phyloP scores from a whole-genome alignment of 1,140 invertebrate genomes.

The Drosophila orena region DNA sequence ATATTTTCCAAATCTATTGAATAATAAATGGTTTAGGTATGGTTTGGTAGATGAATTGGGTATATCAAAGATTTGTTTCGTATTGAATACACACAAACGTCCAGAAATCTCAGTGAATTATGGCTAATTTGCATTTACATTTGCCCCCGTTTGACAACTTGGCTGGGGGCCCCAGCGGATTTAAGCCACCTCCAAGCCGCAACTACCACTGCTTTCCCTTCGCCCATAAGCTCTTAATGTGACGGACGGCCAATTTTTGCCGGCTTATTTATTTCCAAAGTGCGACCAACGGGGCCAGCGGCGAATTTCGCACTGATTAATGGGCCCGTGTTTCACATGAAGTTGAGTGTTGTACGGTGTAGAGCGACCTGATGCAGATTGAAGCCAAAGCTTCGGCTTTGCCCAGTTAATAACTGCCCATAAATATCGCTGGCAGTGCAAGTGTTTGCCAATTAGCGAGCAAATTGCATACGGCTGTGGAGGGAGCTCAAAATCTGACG shows the following conservation, averaged over 20 bases:
- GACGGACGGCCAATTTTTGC: slow-evolving; percentile 51
- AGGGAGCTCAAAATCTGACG: slow-evolving; percentile 32
- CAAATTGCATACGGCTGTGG: slow-evolving; percentile 58
- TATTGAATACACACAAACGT: neutral
- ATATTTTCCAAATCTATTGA: no score
- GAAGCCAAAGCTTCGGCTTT: slow-evolving; percentile 19
- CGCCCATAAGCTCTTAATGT: slow-evolving; percentile 45
- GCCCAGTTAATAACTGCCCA: slow-evolving; percentile 65
- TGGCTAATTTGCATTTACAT: slow-evolving; percentile 64
- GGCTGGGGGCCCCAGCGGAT: slow-evolving; percentile 42
- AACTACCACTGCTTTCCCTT: neutral
- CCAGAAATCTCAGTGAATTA: slow-evolving; percentile 47
- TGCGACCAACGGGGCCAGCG: slow-evolving; percentile 33
- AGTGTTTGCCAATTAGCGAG: slow-evolving; percentile 74
- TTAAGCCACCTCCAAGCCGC: slow-evolving; percentile 21
- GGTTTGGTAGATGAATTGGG: no score
- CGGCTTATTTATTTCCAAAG: slow-evolving; percentile 52
- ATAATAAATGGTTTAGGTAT: no score
- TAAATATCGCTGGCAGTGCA: slow-evolving; percentile 72
- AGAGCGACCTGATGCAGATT: slow-evolving; percentile 27
- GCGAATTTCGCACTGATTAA: slow-evolving; percentile 71
- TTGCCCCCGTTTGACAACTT: slow-evolving; percentile 58
- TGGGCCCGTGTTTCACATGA: slow-evolving; percentile 58
- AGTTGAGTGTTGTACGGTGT: slow-evolving; percentile 32
- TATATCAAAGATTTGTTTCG: neutral